Base-by-base conservation (phyloP, 2,888 invertebrate genomes). In the Drosophila incognita region DNA sequence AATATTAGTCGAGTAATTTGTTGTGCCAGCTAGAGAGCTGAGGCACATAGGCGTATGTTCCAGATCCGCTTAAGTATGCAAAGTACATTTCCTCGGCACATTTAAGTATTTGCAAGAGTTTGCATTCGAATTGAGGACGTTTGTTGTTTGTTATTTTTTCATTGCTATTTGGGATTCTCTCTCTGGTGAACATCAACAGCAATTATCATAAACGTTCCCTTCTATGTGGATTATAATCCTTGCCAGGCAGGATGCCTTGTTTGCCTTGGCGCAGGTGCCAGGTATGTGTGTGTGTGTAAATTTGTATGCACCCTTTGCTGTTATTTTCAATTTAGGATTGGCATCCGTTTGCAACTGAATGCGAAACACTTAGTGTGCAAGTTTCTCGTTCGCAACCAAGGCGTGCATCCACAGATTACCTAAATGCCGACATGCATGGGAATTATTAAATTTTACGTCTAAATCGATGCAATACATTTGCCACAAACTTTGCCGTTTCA, bases 1-100 rank as follows among this genome's bases (percentile, higher is more conserved):
- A 88, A 90, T 90, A 85, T 90, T 86, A 67, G 73, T 52, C 57
- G 40, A 72, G 70, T 86, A 90, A 85, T 85, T 85, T 86, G 79
- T 63, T 75, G 59, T 40, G 65, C 52, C 46, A 60, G 59, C 75
- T 18, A 24, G 52, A 46, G 58, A 68, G 29, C 27, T 54, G 38
- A 35, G 29, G 24, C 15, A 46, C 36, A 38, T 66, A 42, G 27
- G 27, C 33, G 10, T n/a, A 33, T 59, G 40, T 21, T 35, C 38
- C 18, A 54, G 54, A 58, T 21, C 24, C 24, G 8, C 24, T 57
- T 33, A 51, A 54, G 38, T 61, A 61, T 63, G 57, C 53, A 62
- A 64, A 61, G 42, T 49, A 51, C 36, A 57, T 58, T 57, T 60
- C 52, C 29, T 21, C 21, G 42, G 54, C 15, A 29, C 10, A 51